Base-by-base conservation (phyloP, 2,888 invertebrate genomes). In the Sminthurinus aureus region DNA sequence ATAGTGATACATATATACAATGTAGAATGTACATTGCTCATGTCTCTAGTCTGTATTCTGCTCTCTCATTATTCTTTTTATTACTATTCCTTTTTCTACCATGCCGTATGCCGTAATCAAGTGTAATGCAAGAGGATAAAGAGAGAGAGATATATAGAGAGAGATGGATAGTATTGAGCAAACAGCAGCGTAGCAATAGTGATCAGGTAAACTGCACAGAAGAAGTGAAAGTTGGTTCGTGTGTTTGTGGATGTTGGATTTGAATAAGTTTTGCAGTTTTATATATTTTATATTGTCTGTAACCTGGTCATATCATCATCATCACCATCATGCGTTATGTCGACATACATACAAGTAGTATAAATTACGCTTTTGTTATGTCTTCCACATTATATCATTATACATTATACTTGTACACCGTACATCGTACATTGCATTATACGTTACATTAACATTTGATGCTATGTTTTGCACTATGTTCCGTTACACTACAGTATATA, bases 171-270 rank as follows among this genome's bases (percentile, higher is more conserved):
- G n/a, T 69, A 69, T 79, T 77, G 77, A 58, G 77, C 77, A 77
- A 77, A 77, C 38, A 38, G 51, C 4, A 51, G 69, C 69, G 71
- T 79, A 79, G 69, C 69, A 79, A 13, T 81, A 81, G 52, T 51
- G 75, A 51, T 51, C 38, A 75, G 58, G n/a, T 81, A 71, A 71
- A 73, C 74, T 58, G 52, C 58, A 69, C 74, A 81, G 77, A 50
- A 50, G 67, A 82, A 82, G 82, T 82, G 82, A 82, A 82, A 82
- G 82, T 82, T 69, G 26, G 50, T 66, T 24, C 18, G 51, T 58
- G 20, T 12, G 18, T 51, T 78, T 78, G 38, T 38, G 1, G 38
- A 6, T 38, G 38, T 38, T 38, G 38, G 38, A n/a, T n/a, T n/a
- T 38, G 38, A 6, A n/a, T n/a, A 38, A 38, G 38, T 38, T 38